Evolutionary conservation across 2,113 vertebrate genomes (phyloP).

Genomic region (Elgaria multicarinata): DNA sequence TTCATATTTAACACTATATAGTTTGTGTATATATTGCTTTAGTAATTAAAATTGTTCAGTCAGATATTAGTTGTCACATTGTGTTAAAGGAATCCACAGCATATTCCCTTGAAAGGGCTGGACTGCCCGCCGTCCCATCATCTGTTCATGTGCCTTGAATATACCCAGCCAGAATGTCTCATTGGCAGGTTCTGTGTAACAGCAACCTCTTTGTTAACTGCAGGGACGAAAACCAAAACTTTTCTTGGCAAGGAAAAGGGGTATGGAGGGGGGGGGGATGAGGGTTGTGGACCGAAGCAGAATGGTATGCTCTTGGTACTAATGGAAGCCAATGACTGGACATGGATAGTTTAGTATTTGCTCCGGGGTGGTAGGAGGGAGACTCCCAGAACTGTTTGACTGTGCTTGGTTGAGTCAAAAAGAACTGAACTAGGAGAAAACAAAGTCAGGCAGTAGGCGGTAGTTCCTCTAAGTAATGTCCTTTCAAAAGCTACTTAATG

Average conservation of each 20-base stretch:
- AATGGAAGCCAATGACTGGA: too few relatives aligned
- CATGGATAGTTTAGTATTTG: not conserved
- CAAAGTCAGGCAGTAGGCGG: not conserved
- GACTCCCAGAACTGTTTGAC: not conserved
- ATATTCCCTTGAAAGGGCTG: conserved; percentile 75
- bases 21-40: conserved; percentile 55
- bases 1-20: not conserved
- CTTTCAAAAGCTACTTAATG: not conserved
- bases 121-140: conserved; percentile 81
- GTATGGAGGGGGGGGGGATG: not conserved
- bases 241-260: conserved; percentile 49
- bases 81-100: conserved; percentile 83
- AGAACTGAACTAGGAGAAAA: not conserved
- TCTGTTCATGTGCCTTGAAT: conserved; percentile 76
- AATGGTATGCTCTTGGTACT: not conserved
- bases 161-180: conserved; percentile 73
- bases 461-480: too few relatives aligned
- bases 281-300: not conserved
- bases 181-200: conserved; percentile 71
- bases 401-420: not conserved
- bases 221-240: conserved; percentile 40
- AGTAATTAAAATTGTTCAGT: conserved; percentile 84
- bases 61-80: conserved; percentile 86
- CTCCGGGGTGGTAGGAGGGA: not conserved
- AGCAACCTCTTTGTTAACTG: conserved; percentile 64